Conservation (phyloP, 2,888 invertebrate species). For the Atethmia centrago region DNA sequence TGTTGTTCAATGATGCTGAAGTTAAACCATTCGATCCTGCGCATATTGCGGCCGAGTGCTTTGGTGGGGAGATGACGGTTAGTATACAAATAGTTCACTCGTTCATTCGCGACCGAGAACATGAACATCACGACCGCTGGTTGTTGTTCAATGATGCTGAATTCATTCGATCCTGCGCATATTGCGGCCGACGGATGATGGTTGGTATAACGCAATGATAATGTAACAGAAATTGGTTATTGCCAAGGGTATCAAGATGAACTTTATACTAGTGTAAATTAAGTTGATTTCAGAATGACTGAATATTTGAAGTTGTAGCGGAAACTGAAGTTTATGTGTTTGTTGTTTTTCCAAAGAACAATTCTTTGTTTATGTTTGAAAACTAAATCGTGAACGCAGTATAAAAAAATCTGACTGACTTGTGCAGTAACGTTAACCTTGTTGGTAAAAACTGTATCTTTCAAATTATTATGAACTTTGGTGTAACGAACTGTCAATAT, state of each 20-base stretch:
- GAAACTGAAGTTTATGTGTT: neutral
- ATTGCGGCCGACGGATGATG: slow-evolving; percentile 99
- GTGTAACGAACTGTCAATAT: neutral
- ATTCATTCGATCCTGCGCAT: slow-evolving; percentile 98
- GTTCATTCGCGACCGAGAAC: slow-evolving; percentile 97
- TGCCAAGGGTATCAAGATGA: neutral
- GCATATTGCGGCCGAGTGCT: slow-evolving; percentile 98
- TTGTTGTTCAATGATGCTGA: slow-evolving; percentile 97
- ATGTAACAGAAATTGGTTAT: neutral
- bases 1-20: slow-evolving; percentile 97
- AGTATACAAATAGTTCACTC: slow-evolving; percentile 86
- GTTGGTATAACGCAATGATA: slow-evolving; percentile 73
- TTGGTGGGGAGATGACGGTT: slow-evolving; percentile 99
- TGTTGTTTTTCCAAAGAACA: too few relatives aligned
- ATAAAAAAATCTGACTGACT: neutral
- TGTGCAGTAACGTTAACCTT: neutral
- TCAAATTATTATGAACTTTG: neutral
- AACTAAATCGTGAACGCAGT: neutral
- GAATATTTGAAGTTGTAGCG: neutral
- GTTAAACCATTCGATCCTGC: slow-evolving; percentile 98
- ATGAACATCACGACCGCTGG: slow-evolving; percentile 95
- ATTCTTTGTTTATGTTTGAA: too few relatives aligned
- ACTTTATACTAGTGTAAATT: neutral
- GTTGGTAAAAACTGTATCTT: neutral
- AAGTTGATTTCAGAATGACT: neutral